Evolutionary conservation across 2,797 vertebrate genomes (phyloP), one percentile per base, ranked within the genome.

Genomic region (Poecilia wingei): DNA sequence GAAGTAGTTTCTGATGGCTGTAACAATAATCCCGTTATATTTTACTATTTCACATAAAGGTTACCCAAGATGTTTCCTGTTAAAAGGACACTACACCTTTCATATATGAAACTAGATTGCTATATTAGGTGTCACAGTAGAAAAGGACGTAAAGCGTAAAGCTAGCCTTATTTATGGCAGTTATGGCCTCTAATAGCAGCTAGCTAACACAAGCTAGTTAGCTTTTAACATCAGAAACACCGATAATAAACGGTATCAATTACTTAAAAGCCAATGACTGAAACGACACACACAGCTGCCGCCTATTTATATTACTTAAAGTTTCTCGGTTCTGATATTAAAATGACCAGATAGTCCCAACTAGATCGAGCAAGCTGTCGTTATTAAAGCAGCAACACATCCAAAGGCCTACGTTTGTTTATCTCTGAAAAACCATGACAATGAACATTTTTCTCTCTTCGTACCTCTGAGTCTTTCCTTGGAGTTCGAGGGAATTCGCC

Each of bases 391-490:
- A 45, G 22, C 18, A 69, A 61, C 59, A 79, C 20, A 28, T 12
- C 25, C 31, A 77, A 59, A 70, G 75, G 79, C 82, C 86, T 61
- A 9, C 25, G 47, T 47, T 36, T 1, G 55, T 47, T 36, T 1
- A 12, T 33, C 10, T 10, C 51, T 41, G 3, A 71, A 53, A 49
- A 31, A 1, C 39, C 16, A 0, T 1, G 0, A 33, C 75, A 66
- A 46, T 25, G 8, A 71, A 75, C 1, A 14, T 36, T 7, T 14
- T 10, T 51, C 3, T 28, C 1, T 49, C 25, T 36, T 53, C 92
- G 64, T 89, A 98, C 98, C 97, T 99, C 98, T 1, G 98, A 99
- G 76, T 99, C 98, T 94, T 99, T 99, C 46, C 98, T 96, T 83
- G 97, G 96, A 84, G 97, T 97, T 43, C 98, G 96, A 72, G 95